A percentile compares a stretch with the other conserved stretches of the same genome.
phyloP scores from a whole-genome alignment of 2,888 invertebrate species.

The Leucania comma region DNA sequence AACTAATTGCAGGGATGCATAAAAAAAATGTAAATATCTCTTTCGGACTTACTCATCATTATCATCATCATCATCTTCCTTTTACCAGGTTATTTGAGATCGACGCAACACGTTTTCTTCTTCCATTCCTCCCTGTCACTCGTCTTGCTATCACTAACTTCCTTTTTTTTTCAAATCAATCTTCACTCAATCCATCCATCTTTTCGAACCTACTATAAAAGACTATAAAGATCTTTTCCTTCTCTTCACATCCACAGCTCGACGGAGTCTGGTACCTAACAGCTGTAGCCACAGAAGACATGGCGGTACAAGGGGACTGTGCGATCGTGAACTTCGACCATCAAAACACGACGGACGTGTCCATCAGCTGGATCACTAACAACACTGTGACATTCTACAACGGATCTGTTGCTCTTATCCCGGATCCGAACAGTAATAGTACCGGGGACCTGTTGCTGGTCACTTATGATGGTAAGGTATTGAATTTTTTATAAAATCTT shows the following conservation, averaged over 20 bases:
- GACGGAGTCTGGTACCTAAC: constrained; percentile 86
- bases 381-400: constrained; percentile 83
- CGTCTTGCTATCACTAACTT: too few species aligned
- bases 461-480: constrained; percentile 80
- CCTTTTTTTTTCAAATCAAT: too few species aligned
- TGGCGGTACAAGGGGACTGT: constrained; percentile 80
- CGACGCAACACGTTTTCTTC: too few species aligned
- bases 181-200: too few species aligned
- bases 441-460: constrained; percentile 82
- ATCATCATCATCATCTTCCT: too few species aligned
- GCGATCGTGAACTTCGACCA: constrained; percentile 85
- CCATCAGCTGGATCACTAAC: constrained; percentile 84
- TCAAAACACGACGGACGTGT: constrained; percentile 83
- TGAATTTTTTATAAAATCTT: neutral
- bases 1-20: too few species aligned
- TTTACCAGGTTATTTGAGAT: too few species aligned
- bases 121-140: too few species aligned
- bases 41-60: too few species aligned
- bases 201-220: too few species aligned
- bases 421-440: constrained; percentile 77
- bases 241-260: constrained; percentile 69
- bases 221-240: neutral
- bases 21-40: too few species aligned
- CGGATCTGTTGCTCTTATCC: constrained; percentile 81
- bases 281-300: constrained; percentile 81